Conservation (phyloP, 2,113 vertebrate species). For the Austrofundulus limnaeus region DNA sequence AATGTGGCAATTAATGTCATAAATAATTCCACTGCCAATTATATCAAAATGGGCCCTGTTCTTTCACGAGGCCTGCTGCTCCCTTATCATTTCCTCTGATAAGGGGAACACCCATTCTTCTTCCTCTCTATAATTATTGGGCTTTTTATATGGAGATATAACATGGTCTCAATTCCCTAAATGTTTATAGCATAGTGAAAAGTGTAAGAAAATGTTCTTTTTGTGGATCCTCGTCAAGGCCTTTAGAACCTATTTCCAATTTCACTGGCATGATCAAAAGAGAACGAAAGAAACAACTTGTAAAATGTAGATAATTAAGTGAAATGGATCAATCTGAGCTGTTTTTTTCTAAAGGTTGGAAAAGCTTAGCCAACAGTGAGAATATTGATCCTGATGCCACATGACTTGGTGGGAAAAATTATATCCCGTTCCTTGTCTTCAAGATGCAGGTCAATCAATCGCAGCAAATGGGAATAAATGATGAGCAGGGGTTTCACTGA, state of each 20-base stretch:
- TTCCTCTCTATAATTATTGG: slow-evolving; percentile 91
- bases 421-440: slow-evolving; percentile 61
- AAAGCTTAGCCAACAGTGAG: slow-evolving; percentile 77
- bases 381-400: slow-evolving; percentile 74
- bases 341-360: slow-evolving; percentile 77
- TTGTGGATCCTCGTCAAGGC: slow-evolving; percentile 48
- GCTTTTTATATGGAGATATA: slow-evolving; percentile 94
- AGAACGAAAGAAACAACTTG: slow-evolving; percentile 53
- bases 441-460: slow-evolving; percentile 74
- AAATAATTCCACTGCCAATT: slow-evolving; percentile 99
- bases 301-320: slow-evolving; percentile 72
- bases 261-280: slow-evolving; percentile 51
- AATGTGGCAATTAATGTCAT: slow-evolving; percentile 99
- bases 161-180: slow-evolving; percentile 67
- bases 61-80: slow-evolving; percentile 85
- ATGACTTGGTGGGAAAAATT: slow-evolving; percentile 76
- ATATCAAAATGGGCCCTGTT: slow-evolving; percentile 94
- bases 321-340: slow-evolving; percentile 75
- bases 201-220: not conserved
- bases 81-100: slow-evolving; percentile 94
- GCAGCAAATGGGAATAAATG: slow-evolving; percentile 50
- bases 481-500: slow-evolving; percentile 51
- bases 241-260: slow-evolving; percentile 61
- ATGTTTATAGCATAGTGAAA: slow-evolving; percentile 49
- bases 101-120: slow-evolving; percentile 88